phyloP scores from a whole-genome alignment of 2,113 vertebrate species.

The Sinocyclocheilus anophthalmus region DNA sequence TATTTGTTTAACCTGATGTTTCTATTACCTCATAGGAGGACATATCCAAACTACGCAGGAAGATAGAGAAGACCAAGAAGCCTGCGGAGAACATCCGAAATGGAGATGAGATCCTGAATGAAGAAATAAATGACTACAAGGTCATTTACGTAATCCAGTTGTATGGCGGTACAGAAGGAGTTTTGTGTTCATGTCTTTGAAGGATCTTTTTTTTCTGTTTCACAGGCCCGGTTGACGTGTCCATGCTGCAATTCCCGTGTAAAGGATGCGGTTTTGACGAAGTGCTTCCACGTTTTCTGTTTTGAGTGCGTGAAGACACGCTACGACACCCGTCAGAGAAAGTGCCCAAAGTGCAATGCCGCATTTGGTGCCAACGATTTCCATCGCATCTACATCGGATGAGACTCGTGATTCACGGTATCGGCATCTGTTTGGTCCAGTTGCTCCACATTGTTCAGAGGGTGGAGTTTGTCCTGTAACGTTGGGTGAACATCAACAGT shows the following conservation, averaged over 20 bases:
- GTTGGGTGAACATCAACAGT: neutral
- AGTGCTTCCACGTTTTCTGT: conserved; percentile 98
- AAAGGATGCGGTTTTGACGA: conserved; percentile 94
- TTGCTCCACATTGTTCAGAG: neutral
- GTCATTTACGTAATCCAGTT: conserved; percentile 61
- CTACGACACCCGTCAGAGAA: conserved; percentile 95
- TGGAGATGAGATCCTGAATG: conserved; percentile 95
- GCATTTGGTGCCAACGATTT: conserved; percentile 97
- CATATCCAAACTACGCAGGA: conserved; percentile 91
- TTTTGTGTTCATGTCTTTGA: neutral
- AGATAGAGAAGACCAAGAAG: conserved; percentile 97
- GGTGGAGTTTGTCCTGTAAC: conserved; percentile 13
- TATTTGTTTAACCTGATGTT: neutral
- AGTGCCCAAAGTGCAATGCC: conserved; percentile 96
- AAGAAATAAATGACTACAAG: conserved; percentile 98
- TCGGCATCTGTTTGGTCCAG: neutral
- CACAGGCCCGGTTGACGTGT: conserved; percentile 90
- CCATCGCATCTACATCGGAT: conserved; percentile 95
- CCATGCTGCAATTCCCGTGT: conserved; percentile 96
- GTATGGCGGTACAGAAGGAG: neutral
- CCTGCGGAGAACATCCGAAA: conserved; percentile 94
- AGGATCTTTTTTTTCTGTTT: conserved; percentile 1
- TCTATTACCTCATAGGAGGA: conserved; percentile 81
- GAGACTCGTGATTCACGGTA: conserved; percentile 48
- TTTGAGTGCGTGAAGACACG: conserved; percentile 95